Conservation (phyloP, 2,113 vertebrate genomes). For the Xiphophorus maculatus region DNA sequence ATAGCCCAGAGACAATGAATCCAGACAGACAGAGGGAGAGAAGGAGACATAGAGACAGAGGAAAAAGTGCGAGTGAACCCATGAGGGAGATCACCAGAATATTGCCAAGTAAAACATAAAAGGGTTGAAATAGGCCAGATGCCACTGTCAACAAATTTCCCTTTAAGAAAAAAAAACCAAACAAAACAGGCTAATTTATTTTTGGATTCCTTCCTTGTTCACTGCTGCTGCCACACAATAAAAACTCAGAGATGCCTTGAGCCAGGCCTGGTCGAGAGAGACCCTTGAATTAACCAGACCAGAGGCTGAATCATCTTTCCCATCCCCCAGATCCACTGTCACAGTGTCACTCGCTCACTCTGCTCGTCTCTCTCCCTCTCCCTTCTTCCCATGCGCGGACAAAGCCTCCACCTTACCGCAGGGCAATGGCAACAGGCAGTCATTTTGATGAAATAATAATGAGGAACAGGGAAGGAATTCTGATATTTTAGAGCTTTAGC, state of each 20-base stretch:
- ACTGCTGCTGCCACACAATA: conserved; percentile 55
- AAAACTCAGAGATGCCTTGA: conserved; percentile 60
- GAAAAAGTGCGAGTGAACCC: conserved; percentile 65
- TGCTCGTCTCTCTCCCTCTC: conserved; percentile 2
- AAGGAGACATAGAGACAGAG: conserved; percentile 60
- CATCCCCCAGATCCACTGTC: conserved; percentile 68
- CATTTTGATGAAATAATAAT: conserved; percentile 50
- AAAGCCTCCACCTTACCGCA: conserved; percentile 60
- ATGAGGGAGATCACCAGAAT: conserved; percentile 65
- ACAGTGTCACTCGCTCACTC: conserved; percentile 60
- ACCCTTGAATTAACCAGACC: conserved; percentile 71
- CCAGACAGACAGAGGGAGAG: conserved; percentile 70
- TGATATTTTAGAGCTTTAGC: conserved; percentile 17
- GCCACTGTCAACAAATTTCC: conserved; percentile 75
- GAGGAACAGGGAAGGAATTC: conserved; percentile 38
- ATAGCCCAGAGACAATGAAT: conserved; percentile 80
- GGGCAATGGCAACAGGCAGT: conserved; percentile 71
- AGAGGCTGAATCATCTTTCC: conserved; percentile 68
- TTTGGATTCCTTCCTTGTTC: conserved; percentile 69
- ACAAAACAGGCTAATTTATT: conserved; percentile 63
- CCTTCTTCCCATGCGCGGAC: conserved; percentile 19
- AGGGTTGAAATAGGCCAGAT: conserved; percentile 70
- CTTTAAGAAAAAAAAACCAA: conserved; percentile 41
- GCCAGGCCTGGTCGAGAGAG: conserved; percentile 58
- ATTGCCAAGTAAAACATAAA: conserved; percentile 70